Base-by-base conservation (phyloP, 1,140 invertebrate genomes). In the Drosophila nigrodunni region DNA sequence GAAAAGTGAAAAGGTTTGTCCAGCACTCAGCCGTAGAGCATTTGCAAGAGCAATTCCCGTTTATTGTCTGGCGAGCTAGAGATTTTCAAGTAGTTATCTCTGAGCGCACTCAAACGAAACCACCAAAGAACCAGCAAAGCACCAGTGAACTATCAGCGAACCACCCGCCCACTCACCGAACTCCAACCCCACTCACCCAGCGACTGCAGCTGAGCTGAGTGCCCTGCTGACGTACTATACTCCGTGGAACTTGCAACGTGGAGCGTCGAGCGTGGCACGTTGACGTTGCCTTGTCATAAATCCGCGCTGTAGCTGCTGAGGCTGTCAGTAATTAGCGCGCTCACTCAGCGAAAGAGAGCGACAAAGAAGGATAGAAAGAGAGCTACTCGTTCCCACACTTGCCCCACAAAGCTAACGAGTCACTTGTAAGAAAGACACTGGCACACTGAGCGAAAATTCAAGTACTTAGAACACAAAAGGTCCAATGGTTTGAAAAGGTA, bases 281-380 rank as follows among this genome's bases (percentile, higher is more conserved):
- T 78, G 80, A 78, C 65, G 75, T 78, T 70, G 80, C 61, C 75
- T 82, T 82, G 79, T 88, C 82, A 86, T 86, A 86, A 86, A 86
- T 88, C 82, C 83, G 72, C 81, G 79, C 72, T 8, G 50, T 78
- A 58, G 58, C 65, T 61, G 62, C 65, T 64, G 82, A 78, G 65
- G 66, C 77, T 86, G 77, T 80, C 81, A 80, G 81, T 83, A 83
- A 83, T 83, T 86, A 86, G 82, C 82, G 79, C 82, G 70, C 75
- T 82, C 82, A 79, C 71, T 72, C 70, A 67, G 34, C 47, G 18
- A 25, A 11, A 21, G 18, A 50, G 47, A 46, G n/a, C 30, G 49
- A 34, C 25, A 30, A 25, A 34, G n/a, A 13, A 30, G 34, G 10
- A n/a, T n/a, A 52, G 30, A 30, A 30, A 15, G 50, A 37, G n/a